These are phyloP conservation scores for Matsumurasca onukii DNA, from an alignment of 1,140 invertebrate species.

Conservation along the genomic window DNA sequence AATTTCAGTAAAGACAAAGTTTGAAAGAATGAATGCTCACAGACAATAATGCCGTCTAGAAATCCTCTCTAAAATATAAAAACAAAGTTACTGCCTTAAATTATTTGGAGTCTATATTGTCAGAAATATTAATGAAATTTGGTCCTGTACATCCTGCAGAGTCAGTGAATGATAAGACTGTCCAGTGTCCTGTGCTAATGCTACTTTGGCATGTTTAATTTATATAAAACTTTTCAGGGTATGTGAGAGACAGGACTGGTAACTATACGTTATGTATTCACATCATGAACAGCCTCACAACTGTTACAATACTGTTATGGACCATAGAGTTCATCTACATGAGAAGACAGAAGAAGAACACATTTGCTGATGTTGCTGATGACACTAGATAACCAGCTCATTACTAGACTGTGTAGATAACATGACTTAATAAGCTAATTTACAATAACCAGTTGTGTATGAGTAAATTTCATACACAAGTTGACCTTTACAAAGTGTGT, in stretches of 20 bases:
- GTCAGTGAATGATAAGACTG: no score
- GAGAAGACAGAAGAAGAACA: slow-evolving; percentile 16
- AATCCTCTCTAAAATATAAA: no score
- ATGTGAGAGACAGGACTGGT: slow-evolving; percentile 30
- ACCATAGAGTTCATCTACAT: slow-evolving; percentile 33
- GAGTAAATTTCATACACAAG: not conserved
- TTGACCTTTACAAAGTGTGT: not conserved
- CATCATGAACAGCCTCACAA: slow-evolving; percentile 34
- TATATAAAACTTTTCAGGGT: slow-evolving; percentile 27
- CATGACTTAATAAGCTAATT: not conserved
- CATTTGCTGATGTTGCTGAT: not conserved
- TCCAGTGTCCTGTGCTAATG: no score
- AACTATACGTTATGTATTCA: slow-evolving; percentile 36
- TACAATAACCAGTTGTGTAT: not conserved
- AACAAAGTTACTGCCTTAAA: no score
- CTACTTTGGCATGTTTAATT: not conserved
- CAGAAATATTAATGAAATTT: no score
- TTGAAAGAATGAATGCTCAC: no score
- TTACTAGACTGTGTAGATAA: not conserved
- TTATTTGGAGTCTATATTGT: no score
- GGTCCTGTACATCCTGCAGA: no score
- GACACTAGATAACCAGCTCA: not conserved
- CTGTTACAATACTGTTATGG: slow-evolving; percentile 37
- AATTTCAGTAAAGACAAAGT: no score
- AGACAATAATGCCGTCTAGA: no score